Evolutionary conservation across 2,888 invertebrate species (phyloP), one percentile per base, ranked within the genome.

Genomic region (Pachymerium ferrugineum): DNA sequence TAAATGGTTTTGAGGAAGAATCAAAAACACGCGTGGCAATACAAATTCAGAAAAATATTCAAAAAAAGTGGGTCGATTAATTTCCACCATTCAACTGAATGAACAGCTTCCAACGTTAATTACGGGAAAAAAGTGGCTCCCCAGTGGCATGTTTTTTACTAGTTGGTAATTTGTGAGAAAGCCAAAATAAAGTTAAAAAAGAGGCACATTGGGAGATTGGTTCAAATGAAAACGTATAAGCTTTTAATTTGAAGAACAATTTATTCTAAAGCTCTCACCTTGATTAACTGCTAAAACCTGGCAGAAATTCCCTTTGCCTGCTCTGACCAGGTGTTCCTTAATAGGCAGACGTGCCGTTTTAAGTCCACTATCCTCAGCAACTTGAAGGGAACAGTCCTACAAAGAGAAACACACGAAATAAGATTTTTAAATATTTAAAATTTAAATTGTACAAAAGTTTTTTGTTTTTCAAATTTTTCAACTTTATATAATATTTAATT

Each of bases 201-300:
- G 38, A n/a, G 38, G 38, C 38, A 38, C 12, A 38, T n/a, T n/a
- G n/a, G 38, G 8, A 38, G n/a, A 38, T n/a, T n/a, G 8, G 38
- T n/a, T n/a, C n/a, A n/a, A 8, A n/a, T 38, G n/a, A 3, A 6
- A n/a, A 38, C n/a, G 8, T n/a, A 38, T 38, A 2, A 38, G 8
- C 38, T 38, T 33, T 4, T n/a, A 38, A 2, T 38, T 38, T n/a
- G 16, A 42, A 42, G 6, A 42, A 10, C n/a, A n/a, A 3, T 42
- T 42, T n/a, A 42, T 4, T 42, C 12, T 3, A 67, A 28, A 28
- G 12, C 16, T 68, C 68, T 68, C 30, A 68, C 68, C 68, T 68
- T 68, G 68, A 28, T 68, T 68, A 22, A 68, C 68, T 12, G 68
- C 68, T 30, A 68, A 68, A 28, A 68, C 68, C 28, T 25, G 28